phyloP scores from a whole-genome alignment of 2,888 invertebrate species.

The Chelonus formosanus region DNA sequence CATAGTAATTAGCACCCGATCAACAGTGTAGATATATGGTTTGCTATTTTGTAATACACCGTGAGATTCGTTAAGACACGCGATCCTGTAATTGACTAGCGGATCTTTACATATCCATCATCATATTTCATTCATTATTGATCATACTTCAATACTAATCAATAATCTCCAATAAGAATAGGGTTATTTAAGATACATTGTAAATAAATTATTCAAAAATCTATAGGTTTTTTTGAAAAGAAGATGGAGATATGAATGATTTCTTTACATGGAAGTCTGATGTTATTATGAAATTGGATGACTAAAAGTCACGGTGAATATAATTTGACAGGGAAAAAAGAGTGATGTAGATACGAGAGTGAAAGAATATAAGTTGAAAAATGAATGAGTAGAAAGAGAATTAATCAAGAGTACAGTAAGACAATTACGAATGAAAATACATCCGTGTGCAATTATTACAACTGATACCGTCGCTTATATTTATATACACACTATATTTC shows the following conservation, averaged over 20 bases:
- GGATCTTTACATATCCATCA: slow-evolving; percentile 6
- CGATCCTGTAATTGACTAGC: slow-evolving; percentile 31
- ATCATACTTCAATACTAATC: background rate
- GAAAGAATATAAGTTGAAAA: too few relatives aligned
- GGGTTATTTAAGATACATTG: too few relatives aligned
- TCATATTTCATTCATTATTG: slow-evolving; percentile 17
- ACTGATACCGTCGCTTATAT: background rate
- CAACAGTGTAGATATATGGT: slow-evolving; percentile 27
- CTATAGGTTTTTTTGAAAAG: too few relatives aligned
- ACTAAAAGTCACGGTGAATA: too few relatives aligned
- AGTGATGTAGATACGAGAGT: too few relatives aligned
- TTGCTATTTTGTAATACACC: slow-evolving; percentile 31
- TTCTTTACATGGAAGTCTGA: background rate
- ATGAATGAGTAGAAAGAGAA: too few relatives aligned
- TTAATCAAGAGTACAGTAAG: too few relatives aligned
- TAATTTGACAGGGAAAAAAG: too few relatives aligned
- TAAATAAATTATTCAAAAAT: too few relatives aligned
- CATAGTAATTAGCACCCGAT: slow-evolving; percentile 32
- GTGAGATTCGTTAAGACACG: slow-evolving; percentile 31
- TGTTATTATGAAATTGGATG: too few relatives aligned
- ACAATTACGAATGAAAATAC: too few relatives aligned
- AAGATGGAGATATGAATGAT: slow-evolving; percentile 5
- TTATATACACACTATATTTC: slow-evolving; percentile 7
- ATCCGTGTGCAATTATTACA: background rate
- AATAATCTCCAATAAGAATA: background rate